Conservation (phyloP, 2,888 invertebrate species). For the Sylvicola cinctus region DNA sequence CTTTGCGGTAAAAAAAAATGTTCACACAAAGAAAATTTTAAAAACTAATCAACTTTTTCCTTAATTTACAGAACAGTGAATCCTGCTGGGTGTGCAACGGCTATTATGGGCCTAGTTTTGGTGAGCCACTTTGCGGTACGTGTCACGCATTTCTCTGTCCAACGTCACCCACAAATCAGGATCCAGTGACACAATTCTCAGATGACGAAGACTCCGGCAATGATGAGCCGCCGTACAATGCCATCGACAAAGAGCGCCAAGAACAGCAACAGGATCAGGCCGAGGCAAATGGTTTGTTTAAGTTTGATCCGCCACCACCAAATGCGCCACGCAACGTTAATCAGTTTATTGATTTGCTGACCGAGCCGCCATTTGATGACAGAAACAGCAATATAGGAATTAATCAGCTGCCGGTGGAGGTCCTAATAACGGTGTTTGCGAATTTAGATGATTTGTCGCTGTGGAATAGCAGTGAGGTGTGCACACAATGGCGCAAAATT, state of each 20-base stretch:
- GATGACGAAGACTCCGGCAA: conserved; percentile 89
- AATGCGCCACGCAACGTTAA: conserved; percentile 17
- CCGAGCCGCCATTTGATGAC: conserved; percentile 14
- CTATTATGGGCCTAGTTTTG: conserved; percentile 79
- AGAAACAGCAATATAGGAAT: conserved; percentile 12
- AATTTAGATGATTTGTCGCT: conserved; percentile 82
- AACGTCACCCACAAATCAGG: conserved; percentile 19
- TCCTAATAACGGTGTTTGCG: conserved; percentile 69
- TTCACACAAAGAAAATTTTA: not conserved
- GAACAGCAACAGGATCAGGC: not conserved
- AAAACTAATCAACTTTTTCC: not conserved
- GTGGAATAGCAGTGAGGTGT: conserved; percentile 74
- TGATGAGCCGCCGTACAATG: conserved; percentile 51
- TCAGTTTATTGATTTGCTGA: conserved; percentile 18
- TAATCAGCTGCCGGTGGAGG: conserved; percentile 27
- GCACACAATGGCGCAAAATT: conserved; percentile 64
- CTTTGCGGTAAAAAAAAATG: conserved; percentile 12
- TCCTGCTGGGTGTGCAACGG: conserved; percentile 71
- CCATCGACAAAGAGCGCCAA: conserved; percentile 14
- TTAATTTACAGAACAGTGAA: conserved; percentile 15
- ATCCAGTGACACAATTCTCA: conserved; percentile 30
- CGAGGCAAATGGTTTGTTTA: not conserved
- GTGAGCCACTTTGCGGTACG: conserved; percentile 76
- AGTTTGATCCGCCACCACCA: conserved; percentile 9
- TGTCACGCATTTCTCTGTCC: conserved; percentile 88